phyloP scores from a whole-genome alignment of 2,888 invertebrate genomes.

The Nudaria mundana region DNA sequence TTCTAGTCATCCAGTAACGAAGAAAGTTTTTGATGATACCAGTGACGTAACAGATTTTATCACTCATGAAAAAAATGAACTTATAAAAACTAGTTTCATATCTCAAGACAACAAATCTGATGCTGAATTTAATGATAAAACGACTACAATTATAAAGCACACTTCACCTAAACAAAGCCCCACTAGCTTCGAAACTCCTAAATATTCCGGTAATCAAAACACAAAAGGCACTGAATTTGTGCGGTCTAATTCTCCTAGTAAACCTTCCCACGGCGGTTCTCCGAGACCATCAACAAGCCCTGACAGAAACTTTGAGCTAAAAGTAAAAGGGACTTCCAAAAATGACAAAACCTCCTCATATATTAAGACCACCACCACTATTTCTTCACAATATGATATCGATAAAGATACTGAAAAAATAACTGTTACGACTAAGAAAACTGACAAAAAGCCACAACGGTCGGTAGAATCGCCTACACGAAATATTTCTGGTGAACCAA shows the following conservation, averaged over 20 bases:
- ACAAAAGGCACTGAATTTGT: slow-evolving; percentile 5
- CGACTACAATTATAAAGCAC: slow-evolving; percentile 15
- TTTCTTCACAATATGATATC: slow-evolving; percentile 5
- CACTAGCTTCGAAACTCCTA: slow-evolving; percentile 35
- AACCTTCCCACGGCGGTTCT: slow-evolving; percentile 10
- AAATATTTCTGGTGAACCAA: background rate
- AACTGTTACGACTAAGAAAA: slow-evolving; percentile 6
- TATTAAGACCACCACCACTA: slow-evolving; percentile 10
- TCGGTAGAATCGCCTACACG: background rate
- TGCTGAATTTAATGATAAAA: too few relatives aligned
- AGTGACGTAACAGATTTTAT: slow-evolving; percentile 44
- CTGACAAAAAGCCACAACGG: background rate
- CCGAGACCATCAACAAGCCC: slow-evolving; percentile 21
- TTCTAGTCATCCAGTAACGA: slow-evolving; percentile 27
- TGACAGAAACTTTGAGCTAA: slow-evolving; percentile 18
- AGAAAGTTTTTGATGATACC: slow-evolving; percentile 27
- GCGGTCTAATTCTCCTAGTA: slow-evolving; percentile 3
- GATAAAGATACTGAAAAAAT: slow-evolving; percentile 7
- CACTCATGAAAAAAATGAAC: slow-evolving; percentile 40
- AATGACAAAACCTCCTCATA: too few relatives aligned
- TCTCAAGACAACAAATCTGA: slow-evolving; percentile 4
- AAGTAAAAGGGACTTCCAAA: background rate
- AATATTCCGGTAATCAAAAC: slow-evolving; percentile 26
- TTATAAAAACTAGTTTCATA: slow-evolving; percentile 27
- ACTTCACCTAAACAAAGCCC: slow-evolving; percentile 48